These are phyloP conservation scores for Sicus ferrugineus DNA, from an alignment of 2,888 invertebrate genomes.

Conservation along the genomic window DNA sequence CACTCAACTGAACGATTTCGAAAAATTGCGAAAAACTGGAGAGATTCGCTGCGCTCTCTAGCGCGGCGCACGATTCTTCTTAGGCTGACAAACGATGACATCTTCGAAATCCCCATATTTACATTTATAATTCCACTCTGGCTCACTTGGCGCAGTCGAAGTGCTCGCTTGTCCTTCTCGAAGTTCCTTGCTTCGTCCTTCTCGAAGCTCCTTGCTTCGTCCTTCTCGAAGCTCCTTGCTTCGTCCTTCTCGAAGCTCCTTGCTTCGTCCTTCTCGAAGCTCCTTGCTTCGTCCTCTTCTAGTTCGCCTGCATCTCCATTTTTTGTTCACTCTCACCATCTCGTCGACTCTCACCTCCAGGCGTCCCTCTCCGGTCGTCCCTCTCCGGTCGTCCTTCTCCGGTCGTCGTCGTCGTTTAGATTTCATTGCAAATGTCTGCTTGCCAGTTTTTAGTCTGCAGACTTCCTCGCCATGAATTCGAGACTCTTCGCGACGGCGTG, in stretches of 20 bases:
- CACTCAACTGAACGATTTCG: too few relatives aligned
- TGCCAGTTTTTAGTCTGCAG: background rate
- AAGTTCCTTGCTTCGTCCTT: too few relatives aligned
- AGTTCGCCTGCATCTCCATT: background rate
- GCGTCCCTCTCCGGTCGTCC: background rate
- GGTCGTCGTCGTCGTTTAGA: too few relatives aligned
- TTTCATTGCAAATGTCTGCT: background rate
- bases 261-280: too few relatives aligned
- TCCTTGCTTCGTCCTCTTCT: background rate
- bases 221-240: too few relatives aligned
- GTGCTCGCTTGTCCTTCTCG: too few relatives aligned
- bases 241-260: too few relatives aligned
- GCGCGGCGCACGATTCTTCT: too few relatives aligned
- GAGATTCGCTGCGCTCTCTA: too few relatives aligned
- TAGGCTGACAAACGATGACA: slow-evolving; percentile 11
- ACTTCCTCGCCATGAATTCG: background rate
- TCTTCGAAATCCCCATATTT: slow-evolving; percentile 20
- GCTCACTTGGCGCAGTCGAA: background rate
- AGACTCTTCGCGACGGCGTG: background rate
- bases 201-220: background rate
- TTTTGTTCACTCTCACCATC: background rate
- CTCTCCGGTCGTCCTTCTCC: background rate
- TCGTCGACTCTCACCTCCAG: slow-evolving; percentile 10
- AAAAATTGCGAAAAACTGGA: too few relatives aligned
- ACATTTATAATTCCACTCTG: slow-evolving; percentile 17